Conservation (phyloP, 2,888 invertebrate genomes). For the Oscheius sp. region DNA sequence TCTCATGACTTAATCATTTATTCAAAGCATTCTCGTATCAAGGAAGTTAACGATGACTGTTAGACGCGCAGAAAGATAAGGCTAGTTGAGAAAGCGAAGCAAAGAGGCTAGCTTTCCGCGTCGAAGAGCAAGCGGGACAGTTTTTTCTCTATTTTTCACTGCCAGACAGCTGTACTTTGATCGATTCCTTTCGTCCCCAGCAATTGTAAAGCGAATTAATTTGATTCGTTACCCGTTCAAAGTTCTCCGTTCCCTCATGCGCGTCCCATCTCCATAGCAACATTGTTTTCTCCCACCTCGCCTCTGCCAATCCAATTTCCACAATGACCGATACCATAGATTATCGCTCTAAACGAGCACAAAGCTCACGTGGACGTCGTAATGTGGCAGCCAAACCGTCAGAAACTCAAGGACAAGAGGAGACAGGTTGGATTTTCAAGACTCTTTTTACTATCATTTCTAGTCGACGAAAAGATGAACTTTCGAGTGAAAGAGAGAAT, state of each 20-base stretch:
- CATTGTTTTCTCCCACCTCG: neutral
- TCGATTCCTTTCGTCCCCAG: too few relatives aligned
- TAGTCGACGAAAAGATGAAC: constrained; percentile 41
- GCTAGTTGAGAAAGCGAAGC: too few relatives aligned
- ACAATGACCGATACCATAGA: constrained; percentile 16
- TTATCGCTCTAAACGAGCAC: constrained; percentile 9
- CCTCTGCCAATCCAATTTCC: neutral
- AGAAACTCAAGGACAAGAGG: neutral
- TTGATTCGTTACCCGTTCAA: too few relatives aligned
- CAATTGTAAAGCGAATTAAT: too few relatives aligned
- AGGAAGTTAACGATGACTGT: too few relatives aligned
- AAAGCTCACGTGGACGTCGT: constrained; percentile 14
- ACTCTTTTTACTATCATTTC: neutral
- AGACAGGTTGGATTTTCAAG: neutral
- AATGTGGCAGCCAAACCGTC: neutral
- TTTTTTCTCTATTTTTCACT: neutral
- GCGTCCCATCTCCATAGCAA: neutral
- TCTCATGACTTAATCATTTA: too few relatives aligned
- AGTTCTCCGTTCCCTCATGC: neutral
- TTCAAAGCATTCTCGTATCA: too few relatives aligned
- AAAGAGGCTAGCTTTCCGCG: too few relatives aligned
- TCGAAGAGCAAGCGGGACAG: too few relatives aligned
- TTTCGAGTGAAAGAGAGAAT: constrained; percentile 52
- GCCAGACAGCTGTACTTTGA: too few relatives aligned
- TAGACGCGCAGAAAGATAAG: too few relatives aligned